A percentile compares a stretch with the other conserved stretches of the same genome.
These are phyloP conservation scores for Artibeus jamaicensis DNA, from an alignment of 2,797 vertebrate species.

Conservation along the genomic window DNA sequence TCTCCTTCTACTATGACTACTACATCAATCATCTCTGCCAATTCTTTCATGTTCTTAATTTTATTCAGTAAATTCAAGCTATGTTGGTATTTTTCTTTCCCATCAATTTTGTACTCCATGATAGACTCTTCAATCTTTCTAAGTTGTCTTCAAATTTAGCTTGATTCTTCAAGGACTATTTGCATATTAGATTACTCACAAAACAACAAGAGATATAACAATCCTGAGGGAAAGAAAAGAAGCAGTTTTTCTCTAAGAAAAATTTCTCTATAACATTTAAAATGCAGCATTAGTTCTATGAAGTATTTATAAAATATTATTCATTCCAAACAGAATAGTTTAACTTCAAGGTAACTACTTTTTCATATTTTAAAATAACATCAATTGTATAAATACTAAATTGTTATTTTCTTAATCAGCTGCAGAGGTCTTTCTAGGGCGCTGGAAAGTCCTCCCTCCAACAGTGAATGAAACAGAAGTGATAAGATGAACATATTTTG, in stretches of 20 bases:
- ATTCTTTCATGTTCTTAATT: slow-evolving; percentile 91
- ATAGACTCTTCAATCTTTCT: background rate
- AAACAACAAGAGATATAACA: slow-evolving; percentile 6
- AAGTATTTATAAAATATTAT: background rate
- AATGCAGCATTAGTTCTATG: slow-evolving; percentile 15
- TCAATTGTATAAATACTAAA: background rate
- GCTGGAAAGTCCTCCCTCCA: background rate
- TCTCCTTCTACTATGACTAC: slow-evolving; percentile 93
- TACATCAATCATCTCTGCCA: slow-evolving; percentile 91
- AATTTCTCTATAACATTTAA: slow-evolving; percentile 2
- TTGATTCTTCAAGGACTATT: slow-evolving; percentile 35
- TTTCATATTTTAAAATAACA: background rate
- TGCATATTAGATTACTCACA: slow-evolving; percentile 53
- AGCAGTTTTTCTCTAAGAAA: slow-evolving; percentile 44
- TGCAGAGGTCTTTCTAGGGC: background rate
- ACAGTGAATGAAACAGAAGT: background rate
- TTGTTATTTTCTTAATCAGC: background rate
- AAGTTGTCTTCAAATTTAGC: slow-evolving; percentile 42
- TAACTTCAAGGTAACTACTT: slow-evolving; percentile 5
- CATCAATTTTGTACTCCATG: slow-evolving; percentile 80
- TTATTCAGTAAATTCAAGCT: slow-evolving; percentile 89
- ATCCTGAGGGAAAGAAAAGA: slow-evolving; percentile 70
- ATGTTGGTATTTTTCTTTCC: slow-evolving; percentile 83
- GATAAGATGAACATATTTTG: background rate
- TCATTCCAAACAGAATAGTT: slow-evolving; percentile 16